Conservation (phyloP, 2,113 vertebrate species). For the Odocoileus virginianus region DNA sequence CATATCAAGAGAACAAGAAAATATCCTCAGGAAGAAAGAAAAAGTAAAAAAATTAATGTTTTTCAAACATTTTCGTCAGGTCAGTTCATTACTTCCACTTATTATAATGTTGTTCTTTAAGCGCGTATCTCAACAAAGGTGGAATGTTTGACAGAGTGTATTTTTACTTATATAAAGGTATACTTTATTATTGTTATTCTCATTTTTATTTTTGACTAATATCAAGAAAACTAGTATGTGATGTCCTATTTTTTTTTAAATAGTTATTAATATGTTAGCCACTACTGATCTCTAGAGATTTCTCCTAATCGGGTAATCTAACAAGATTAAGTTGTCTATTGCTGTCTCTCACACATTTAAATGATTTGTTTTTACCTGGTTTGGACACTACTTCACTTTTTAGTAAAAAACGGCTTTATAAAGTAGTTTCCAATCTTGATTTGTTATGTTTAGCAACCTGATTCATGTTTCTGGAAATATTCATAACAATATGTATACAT, state of each 20-base stretch:
- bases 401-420: conserved; percentile 49
- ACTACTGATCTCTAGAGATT: not conserved
- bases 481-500: not conserved
- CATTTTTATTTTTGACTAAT: not conserved
- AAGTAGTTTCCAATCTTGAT: conserved; percentile 23
- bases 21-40: not conserved
- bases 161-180: not conserved
- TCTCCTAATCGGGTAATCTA: not conserved
- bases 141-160: not conserved
- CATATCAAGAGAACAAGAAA: not conserved
- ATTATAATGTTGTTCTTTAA: not conserved
- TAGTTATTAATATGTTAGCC: not conserved
- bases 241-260: not conserved
- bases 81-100: not conserved
- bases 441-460: conserved; percentile 47
- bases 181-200: not conserved
- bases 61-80: not conserved
- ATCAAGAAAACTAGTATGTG: not conserved
- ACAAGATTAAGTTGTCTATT: not conserved
- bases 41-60: not conserved
- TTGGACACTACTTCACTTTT: conserved; percentile 52
- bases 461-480: conserved; percentile 19
- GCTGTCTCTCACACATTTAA: not conserved
- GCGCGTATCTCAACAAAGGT: not conserved
- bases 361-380: conserved; percentile 41